These are phyloP conservation scores for Microctonus brassicae DNA, from an alignment of 2,888 invertebrate species.

Conservation along the genomic window DNA sequence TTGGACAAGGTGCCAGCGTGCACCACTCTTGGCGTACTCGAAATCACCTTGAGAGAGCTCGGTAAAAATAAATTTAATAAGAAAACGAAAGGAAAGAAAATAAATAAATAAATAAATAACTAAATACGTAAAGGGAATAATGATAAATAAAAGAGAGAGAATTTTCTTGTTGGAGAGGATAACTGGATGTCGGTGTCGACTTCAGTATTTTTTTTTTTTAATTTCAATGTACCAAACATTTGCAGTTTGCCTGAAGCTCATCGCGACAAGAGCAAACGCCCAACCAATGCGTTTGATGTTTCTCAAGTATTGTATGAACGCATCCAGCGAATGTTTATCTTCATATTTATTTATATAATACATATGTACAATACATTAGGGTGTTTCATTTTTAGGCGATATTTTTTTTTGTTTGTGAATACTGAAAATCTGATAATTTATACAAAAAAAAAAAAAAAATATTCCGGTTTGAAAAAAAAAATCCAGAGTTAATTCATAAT, in stretches of 20 bases:
- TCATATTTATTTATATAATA: too few species aligned
- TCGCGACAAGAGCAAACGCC: not conserved
- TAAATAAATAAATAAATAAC: constrained; percentile 3
- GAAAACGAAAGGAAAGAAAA: not conserved
- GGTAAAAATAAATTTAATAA: too few species aligned
- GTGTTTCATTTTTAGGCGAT: too few species aligned
- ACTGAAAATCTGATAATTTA: too few species aligned
- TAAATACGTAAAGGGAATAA: not conserved
- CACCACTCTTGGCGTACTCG: constrained; percentile 53
- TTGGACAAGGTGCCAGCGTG: constrained; percentile 55
- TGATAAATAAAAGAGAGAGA: not conserved
- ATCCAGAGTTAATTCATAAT: too few species aligned
- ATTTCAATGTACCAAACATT: not conserved
- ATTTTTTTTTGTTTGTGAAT: too few species aligned
- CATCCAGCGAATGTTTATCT: not conserved
- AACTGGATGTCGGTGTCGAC: not conserved
- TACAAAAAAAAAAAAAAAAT: too few species aligned
- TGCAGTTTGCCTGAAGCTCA: not conserved
- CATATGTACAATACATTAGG: too few species aligned
- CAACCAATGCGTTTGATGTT: not conserved
- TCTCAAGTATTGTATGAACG: not conserved
- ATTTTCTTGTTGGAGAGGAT: not conserved
- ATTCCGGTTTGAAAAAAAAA: too few species aligned
- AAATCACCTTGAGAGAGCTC: constrained; percentile 41
- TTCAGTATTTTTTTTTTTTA: not conserved